Conservation (phyloP, 2,888 invertebrate species). For the Trichogramma dendrolimi region DNA sequence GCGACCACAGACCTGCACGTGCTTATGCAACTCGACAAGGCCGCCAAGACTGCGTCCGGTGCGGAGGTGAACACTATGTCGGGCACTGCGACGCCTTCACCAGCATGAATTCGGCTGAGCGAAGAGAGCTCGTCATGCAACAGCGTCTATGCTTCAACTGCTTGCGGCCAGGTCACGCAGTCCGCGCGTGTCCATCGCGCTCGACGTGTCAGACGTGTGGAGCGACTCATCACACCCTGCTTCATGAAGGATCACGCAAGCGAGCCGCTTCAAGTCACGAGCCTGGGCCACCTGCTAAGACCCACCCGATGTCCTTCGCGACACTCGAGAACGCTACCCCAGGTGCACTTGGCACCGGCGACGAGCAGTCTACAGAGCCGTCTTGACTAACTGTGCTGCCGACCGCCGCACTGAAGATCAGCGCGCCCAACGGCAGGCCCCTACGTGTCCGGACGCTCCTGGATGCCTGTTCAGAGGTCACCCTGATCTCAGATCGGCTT, state of each 20-base stretch:
- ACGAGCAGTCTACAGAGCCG: not conserved
- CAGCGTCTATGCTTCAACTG: not conserved
- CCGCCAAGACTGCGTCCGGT: not conserved
- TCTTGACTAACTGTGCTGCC: not conserved
- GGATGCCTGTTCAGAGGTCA: constrained; percentile 6
- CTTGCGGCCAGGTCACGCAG: not conserved
- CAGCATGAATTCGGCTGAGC: not conserved
- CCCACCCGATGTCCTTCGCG: not conserved
- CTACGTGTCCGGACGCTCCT: not conserved
- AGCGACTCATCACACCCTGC: not conserved
- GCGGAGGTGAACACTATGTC: not conserved
- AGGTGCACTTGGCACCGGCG: not conserved
- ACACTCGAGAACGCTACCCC: not conserved
- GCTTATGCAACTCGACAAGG: not conserved
- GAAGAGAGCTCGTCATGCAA: not conserved
- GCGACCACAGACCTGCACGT: not conserved
- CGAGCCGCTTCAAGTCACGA: not conserved
- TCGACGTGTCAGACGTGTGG: not conserved
- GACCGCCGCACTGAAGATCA: not conserved
- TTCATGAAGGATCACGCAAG: not conserved
- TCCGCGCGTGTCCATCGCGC: not conserved
- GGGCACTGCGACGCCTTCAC: not conserved
- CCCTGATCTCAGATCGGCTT: not conserved
- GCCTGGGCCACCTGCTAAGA: not conserved
- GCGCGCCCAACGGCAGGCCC: not conserved